Base-by-base conservation (phyloP, 2,888 invertebrate genomes). In the Formica aserva region DNA sequence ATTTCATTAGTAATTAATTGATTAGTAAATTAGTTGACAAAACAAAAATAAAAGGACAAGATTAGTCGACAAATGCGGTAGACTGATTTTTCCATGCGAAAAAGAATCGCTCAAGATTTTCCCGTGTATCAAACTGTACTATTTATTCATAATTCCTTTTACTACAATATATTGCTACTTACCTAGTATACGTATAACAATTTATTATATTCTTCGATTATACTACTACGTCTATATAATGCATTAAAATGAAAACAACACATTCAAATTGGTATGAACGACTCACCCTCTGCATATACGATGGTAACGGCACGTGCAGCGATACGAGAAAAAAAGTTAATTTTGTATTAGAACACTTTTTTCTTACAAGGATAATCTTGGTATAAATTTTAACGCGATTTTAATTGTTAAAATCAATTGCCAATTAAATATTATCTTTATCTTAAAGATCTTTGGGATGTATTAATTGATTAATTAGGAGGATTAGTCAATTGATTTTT, bases 281-380 rank as follows among this genome's bases (percentile, higher is more conserved):
- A 95, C 95, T 95, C 94, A 95, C 95, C 95, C 92, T 94, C 95
- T 95, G 92, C 91, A 91, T 86, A 93, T 92, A 92, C 90, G 87
- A 89, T 82, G 87, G 87, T 92, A 92, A 92, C 94, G 93, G 93
- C 94, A 93, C 90, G 93, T 92, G 91, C 91, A 92, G 92, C 92
- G 93, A 93, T 93, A 92, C 94, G 92, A 52, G n/a, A 92, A 93
- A 92, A 92, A 92, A 92, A 92, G 92, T 92, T 89, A 92, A 91
- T 91, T 91, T 86, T 60, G 76, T 88, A 92, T 93, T 94, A 94
- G 92, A 89, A 91, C n/a, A n/a, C n/a, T 81, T 81, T 85, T 74
- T 35, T 72, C 41, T 84, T 74, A 13, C 13, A 69, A 69, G n/a
- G 29, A 41, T 22, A 26, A 71, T 60, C 60, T 78, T 0, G 13